Evolutionary conservation across 2,113 vertebrate species (phyloP), one percentile per base, ranked within the genome.

Genomic region (Otocyon megalotis): DNA sequence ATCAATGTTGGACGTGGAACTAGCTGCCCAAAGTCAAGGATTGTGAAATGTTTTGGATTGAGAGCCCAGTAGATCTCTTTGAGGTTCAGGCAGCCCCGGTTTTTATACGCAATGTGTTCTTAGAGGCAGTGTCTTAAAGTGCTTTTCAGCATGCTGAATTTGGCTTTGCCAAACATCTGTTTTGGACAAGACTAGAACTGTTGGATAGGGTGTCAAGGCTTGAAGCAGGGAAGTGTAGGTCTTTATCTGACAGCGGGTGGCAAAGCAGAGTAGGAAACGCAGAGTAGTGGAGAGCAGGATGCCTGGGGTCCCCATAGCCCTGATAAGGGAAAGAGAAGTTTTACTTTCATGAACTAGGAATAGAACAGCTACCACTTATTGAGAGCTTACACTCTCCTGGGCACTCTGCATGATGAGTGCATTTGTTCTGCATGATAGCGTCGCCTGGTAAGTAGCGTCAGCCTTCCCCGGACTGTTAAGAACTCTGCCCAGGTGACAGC

Each of bases 341-440:
- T 10, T 24, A 37, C 8, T 32, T n/a, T 48, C 10, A 0, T 0
- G 7, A 69, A 16, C n/a, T 48, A 8, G 56, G 58, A 30, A 8
- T 7, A 4, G 0, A 17, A 8, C n/a, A 37, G 30, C 37, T 32
- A 3, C 56, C 13, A 3, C 11, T 14, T 17, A 7, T 15, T 0
- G 24, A 62, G 85, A n/a, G 22, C 13, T 1, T 19, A 8, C 11
- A 43, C 54, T 37, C 15, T 53, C 4, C 17, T 1, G 8, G 82
- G 67, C 74, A 24, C 74, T 30, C 30, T 48, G 74, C 11, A 2
- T 14, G 5, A 20, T 9, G 12, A 63, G 32, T 48, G 35, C 26
- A 2, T 50, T 24, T 81, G 54, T n/a, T 89, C 20, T 19, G 65
- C 71, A 15, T 8, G 3, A 10, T 13, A 4, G n/a, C 26, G 30